phyloP scores from a whole-genome alignment of 2,888 invertebrate genomes.

The Auanema sp. region DNA sequence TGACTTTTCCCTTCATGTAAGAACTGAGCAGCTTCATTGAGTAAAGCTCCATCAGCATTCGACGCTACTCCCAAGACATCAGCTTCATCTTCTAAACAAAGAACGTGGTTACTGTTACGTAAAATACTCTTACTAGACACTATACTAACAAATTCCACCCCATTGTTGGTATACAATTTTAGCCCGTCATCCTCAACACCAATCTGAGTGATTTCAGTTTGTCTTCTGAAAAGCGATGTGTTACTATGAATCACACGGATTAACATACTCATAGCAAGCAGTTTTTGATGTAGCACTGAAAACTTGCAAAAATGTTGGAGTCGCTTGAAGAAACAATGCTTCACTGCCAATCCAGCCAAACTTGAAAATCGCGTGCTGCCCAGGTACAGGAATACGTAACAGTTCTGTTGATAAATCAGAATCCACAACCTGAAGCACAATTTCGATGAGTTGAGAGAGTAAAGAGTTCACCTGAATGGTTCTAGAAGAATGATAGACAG shows the following conservation, averaged over 20 bases:
- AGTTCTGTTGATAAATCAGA: conserved; percentile 14
- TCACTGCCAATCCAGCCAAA: conserved; percentile 20
- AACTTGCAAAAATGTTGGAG: conserved; percentile 7
- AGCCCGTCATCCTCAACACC: conserved; percentile 40
- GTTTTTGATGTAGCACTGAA: conserved; percentile 6
- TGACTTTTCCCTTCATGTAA: conserved; percentile 24
- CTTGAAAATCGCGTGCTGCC: conserved; percentile 8
- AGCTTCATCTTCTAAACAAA: conserved; percentile 17
- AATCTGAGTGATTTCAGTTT: conserved; percentile 24
- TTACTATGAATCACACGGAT: background rate
- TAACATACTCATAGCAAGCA: conserved; percentile 14
- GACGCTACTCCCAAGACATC: conserved; percentile 30
- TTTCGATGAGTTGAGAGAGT: background rate
- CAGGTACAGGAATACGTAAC: conserved; percentile 6
- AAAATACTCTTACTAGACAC: conserved; percentile 18
- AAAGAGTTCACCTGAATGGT: conserved; percentile 17
- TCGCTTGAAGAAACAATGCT: conserved; percentile 15
- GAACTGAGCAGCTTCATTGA: conserved; percentile 34
- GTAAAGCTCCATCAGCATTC: conserved; percentile 36
- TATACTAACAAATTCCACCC: conserved; percentile 28
- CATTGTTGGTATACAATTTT: conserved; percentile 25
- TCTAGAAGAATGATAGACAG: conserved; percentile 20
- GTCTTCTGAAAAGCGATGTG: conserved; percentile 69
- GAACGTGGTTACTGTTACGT: background rate
- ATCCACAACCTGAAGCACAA: conserved; percentile 12